These are phyloP conservation scores for Thamnophis sirtalis DNA, from an alignment of 2,113 vertebrate species.

Conservation along the genomic window DNA sequence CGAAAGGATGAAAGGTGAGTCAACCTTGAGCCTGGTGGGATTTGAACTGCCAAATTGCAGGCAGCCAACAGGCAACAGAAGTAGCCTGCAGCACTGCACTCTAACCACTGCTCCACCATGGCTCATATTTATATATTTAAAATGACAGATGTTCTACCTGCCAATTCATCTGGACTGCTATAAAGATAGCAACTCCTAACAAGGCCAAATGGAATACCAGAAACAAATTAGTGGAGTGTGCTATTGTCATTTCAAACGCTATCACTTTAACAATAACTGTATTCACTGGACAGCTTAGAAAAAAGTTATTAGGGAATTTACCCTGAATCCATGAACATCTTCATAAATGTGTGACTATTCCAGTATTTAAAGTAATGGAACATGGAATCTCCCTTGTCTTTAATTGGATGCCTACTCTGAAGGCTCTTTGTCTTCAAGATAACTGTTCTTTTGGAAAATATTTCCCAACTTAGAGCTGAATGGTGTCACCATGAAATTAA, in stretches of 20 bases:
- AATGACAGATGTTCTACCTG: neutral
- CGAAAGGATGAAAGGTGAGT: no score
- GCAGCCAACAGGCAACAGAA: no score
- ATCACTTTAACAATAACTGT: neutral
- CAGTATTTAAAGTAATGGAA: neutral
- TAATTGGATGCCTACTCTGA: neutral
- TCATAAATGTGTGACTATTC: neutral
- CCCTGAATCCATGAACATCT: neutral
- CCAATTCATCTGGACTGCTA: neutral
- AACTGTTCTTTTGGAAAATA: neutral
- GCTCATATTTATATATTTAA: neutral
- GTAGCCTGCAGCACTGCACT: no score
- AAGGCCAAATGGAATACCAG: neutral
- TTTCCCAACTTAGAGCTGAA: neutral
- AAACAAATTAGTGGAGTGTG: neutral
- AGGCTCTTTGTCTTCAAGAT: neutral
- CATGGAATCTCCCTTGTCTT: neutral
- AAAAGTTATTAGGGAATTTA: neutral
- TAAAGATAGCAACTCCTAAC: neutral
- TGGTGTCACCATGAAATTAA: conserved; percentile 37
- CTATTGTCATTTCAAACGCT: neutral
- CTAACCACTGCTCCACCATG: no score
- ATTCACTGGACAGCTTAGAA: neutral
- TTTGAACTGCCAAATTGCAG: no score
- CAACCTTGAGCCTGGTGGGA: no score